phyloP scores from a whole-genome alignment of 2,797 vertebrate genomes.

The Eidolon dupreanum region DNA sequence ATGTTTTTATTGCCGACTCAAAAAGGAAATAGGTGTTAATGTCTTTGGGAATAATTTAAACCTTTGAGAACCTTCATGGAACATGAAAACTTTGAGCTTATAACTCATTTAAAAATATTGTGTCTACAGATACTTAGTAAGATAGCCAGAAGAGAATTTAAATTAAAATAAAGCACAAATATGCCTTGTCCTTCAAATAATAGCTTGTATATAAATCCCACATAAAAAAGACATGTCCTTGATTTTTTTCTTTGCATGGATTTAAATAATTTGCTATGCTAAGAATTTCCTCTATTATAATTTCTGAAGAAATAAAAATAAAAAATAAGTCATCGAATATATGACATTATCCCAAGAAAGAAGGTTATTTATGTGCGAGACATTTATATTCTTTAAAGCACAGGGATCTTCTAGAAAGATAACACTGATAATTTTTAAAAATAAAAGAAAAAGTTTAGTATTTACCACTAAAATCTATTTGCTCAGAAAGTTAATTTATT shows the following conservation, averaged over 20 bases:
- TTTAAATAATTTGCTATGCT: conserved; percentile 63
- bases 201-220: conserved; percentile 42
- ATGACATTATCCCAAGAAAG: neutral
- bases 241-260: conserved; percentile 45
- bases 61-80: conserved; percentile 5
- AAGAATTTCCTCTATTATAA: conserved; percentile 47
- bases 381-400: conserved; percentile 46
- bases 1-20: conserved; percentile 41
- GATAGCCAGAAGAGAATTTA: conserved; percentile 51
- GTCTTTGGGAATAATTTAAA: conserved; percentile 39
- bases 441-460: neutral
- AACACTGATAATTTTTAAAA: conserved; percentile 27
- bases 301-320: conserved; percentile 19
- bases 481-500: conserved; percentile 22
- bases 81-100: conserved; percentile 33
- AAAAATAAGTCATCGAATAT: conserved; percentile 20
- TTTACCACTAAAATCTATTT: conserved; percentile 9
- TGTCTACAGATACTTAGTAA: conserved; percentile 30
- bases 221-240: conserved; percentile 10
- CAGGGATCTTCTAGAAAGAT: neutral
- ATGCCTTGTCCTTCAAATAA: conserved; percentile 59
- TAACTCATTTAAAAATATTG: conserved; percentile 59
- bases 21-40: neutral
- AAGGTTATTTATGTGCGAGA: neutral
- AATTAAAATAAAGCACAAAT: conserved; percentile 59